Evolutionary conservation across 30 jellyfish, hydroid and myxozoan species (phyloP).

Genomic region (Cassiopea xamachana): DNA sequence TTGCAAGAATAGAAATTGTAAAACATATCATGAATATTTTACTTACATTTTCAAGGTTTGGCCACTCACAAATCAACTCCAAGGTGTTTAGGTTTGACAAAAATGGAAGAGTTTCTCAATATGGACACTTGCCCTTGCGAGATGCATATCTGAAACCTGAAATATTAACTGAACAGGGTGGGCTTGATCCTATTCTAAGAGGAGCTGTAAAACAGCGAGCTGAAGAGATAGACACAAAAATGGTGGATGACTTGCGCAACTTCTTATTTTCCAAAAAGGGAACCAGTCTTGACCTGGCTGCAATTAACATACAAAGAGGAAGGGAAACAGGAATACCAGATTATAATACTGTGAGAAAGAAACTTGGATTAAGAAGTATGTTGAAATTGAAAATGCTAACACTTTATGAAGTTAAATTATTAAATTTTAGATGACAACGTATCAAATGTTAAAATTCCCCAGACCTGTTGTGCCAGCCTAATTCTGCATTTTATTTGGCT

Average conservation of each 20-base stretch:
- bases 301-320: slow-evolving; percentile 72
- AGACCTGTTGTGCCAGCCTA: too few relatives aligned
- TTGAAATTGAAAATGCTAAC: too few relatives aligned
- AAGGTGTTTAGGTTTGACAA: slow-evolving; percentile 36
- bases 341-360: slow-evolving; percentile 58
- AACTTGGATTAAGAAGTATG: slow-evolving; percentile 54
- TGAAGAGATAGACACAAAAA: slow-evolving; percentile 38
- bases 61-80: slow-evolving; percentile 63
- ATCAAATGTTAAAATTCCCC: too few relatives aligned
- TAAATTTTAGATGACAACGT: too few relatives aligned
- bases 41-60: slow-evolving; percentile 19
- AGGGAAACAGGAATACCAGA: slow-evolving; percentile 64
- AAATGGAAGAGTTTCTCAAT: slow-evolving; percentile 6
- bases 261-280: slow-evolving; percentile 32
- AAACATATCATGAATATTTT: too few relatives aligned
- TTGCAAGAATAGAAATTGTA: too few relatives aligned
- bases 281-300: slow-evolving; percentile 48
- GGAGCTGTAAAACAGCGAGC: slow-evolving; percentile 43
- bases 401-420: too few relatives aligned
- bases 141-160: slow-evolving; percentile 60
- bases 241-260: slow-evolving; percentile 72
- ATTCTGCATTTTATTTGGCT: too few relatives aligned
- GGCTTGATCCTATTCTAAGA: slow-evolving; percentile 55
- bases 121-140: slow-evolving; percentile 56
- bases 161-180: slow-evolving; percentile 52